phyloP scores from a whole-genome alignment of 2,797 vertebrate species.

The Spizella passerina region DNA sequence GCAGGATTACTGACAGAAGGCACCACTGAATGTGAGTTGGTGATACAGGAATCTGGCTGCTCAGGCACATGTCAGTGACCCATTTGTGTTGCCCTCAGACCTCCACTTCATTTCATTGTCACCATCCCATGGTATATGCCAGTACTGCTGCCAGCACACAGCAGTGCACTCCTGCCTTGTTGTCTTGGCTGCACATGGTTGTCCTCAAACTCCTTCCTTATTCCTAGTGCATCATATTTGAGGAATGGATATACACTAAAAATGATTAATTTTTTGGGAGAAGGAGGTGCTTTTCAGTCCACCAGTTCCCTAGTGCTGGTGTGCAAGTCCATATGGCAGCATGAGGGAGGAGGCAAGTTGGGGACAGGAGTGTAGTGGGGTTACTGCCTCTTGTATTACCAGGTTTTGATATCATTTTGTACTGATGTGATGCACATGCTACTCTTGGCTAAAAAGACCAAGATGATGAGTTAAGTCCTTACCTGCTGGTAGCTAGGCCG shows the following conservation, averaged over 20 bases:
- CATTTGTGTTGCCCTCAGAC: background rate
- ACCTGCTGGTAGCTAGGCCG: background rate
- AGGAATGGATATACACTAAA: background rate
- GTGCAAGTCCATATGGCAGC: accelerated
- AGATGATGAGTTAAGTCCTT: background rate
- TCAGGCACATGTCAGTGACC: background rate
- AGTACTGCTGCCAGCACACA: background rate
- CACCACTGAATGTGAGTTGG: background rate
- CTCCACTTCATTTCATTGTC: background rate
- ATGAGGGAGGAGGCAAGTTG: background rate
- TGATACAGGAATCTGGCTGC: background rate
- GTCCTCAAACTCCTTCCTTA: background rate
- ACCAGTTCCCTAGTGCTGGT: background rate
- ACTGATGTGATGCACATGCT: background rate
- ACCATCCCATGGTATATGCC: background rate
- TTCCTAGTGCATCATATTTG: background rate
- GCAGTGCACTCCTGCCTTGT: background rate
- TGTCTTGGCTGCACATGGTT: accelerated
- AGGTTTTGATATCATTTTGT: background rate
- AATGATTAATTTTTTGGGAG: accelerated
- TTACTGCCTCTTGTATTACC: background rate
- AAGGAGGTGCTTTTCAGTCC: background rate
- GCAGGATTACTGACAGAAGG: background rate
- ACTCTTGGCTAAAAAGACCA: background rate
- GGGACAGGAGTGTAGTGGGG: background rate